These are phyloP conservation scores for Virgularia gustaviana DNA, from an alignment of 92 coral and sea anemone species.

Conservation along the genomic window DNA sequence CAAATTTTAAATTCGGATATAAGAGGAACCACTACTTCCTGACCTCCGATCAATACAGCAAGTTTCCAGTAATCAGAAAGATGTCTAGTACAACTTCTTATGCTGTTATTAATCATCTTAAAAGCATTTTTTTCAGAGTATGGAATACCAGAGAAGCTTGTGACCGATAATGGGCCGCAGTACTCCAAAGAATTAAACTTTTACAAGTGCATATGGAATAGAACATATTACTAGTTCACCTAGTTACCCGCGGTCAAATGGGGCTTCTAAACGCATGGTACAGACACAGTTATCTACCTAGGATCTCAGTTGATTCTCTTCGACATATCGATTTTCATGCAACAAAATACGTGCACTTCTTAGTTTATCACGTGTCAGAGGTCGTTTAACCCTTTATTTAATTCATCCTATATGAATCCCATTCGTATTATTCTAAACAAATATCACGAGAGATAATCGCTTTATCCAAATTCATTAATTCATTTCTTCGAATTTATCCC, in stretches of 20 bases:
- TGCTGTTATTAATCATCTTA: constrained; percentile 43
- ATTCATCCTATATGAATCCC: too few relatives aligned
- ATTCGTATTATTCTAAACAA: too few relatives aligned
- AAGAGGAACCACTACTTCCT: constrained; percentile 45
- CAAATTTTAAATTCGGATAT: constrained; percentile 49
- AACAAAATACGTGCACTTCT: too few relatives aligned
- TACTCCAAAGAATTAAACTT: background rate
- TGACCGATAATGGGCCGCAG: constrained; percentile 7
- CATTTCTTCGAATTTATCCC: too few relatives aligned
- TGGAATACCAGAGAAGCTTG: constrained; percentile 13
- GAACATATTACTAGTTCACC: constrained; percentile 15
- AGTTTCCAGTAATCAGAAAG: constrained; percentile 49
- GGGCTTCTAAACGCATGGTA: constrained; percentile 50
- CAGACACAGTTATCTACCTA: too few relatives aligned
- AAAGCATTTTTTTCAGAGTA: constrained; percentile 30
- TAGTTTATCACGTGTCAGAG: too few relatives aligned
- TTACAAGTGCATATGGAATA: constrained; percentile 9
- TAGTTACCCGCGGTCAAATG: constrained; percentile 51
- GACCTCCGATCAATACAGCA: constrained; percentile 56
- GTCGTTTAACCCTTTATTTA: too few relatives aligned
- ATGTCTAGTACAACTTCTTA: constrained; percentile 52
- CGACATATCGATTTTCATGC: too few relatives aligned
- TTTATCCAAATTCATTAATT: too few relatives aligned
- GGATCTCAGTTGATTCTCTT: too few relatives aligned
- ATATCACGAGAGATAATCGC: too few relatives aligned